Conservation (phyloP, 2,888 invertebrate species). For the Ditula angustiorana region DNA sequence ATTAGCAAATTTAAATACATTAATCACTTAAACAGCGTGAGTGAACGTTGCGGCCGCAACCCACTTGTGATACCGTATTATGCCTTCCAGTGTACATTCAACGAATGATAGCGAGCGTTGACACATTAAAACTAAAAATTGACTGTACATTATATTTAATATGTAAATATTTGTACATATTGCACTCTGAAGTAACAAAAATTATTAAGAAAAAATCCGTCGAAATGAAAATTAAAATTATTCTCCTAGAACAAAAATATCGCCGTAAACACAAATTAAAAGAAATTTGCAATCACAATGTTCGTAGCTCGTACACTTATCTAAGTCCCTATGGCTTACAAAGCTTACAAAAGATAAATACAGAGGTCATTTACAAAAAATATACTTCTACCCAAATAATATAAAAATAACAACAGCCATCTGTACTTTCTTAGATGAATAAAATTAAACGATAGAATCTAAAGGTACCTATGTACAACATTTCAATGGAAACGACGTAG, state of each 20-base stretch:
- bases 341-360: slow-evolving; percentile 84
- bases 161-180: slow-evolving; percentile 90
- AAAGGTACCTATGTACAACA: slow-evolving; percentile 81
- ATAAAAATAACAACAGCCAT: slow-evolving; percentile 86
- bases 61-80: slow-evolving; percentile 81
- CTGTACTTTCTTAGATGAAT: slow-evolving; percentile 86
- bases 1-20: slow-evolving; percentile 85
- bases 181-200: slow-evolving; percentile 88
- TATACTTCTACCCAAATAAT: slow-evolving; percentile 85
- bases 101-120: slow-evolving; percentile 79
- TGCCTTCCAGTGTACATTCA: slow-evolving; percentile 81
- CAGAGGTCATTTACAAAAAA: slow-evolving; percentile 85
- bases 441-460: slow-evolving; percentile 84
- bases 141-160: slow-evolving; percentile 84
- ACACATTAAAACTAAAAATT: slow-evolving; percentile 83
- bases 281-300: slow-evolving; percentile 81
- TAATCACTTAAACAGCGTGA: slow-evolving; percentile 79
- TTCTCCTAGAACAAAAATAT: slow-evolving; percentile 73
- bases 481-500: slow-evolving; percentile 69
- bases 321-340: slow-evolving; percentile 83
- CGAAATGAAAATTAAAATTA: slow-evolving; percentile 73
- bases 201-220: slow-evolving; percentile 78
- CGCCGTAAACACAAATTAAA: slow-evolving; percentile 76
- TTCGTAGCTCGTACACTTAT: slow-evolving; percentile 81
- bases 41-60: slow-evolving; percentile 58